These are phyloP conservation scores for Otolemur garnettii DNA, from an alignment of 2,113 vertebrate species.

Conservation along the genomic window DNA sequence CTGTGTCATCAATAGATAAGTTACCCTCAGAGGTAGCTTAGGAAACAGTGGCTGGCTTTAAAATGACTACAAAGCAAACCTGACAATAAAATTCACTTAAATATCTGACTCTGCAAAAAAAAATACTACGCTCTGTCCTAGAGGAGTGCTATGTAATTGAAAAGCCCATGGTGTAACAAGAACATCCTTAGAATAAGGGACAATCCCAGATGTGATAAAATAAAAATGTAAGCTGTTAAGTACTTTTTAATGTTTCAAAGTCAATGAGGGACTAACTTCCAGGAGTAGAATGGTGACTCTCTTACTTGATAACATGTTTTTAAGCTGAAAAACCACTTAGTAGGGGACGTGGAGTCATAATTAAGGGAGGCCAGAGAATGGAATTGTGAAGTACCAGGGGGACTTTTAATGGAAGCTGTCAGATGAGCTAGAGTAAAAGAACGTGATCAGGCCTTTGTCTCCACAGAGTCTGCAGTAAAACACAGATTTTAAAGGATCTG, in stretches of 20 bases:
- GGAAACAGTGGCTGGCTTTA: slow-evolving; percentile 69
- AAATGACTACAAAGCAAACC: slow-evolving; percentile 71
- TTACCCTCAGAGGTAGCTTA: slow-evolving; percentile 70
- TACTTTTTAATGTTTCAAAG: slow-evolving; percentile 72
- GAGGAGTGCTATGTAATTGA: slow-evolving; percentile 66
- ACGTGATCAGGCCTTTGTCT: not conserved
- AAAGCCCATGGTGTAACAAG: slow-evolving; percentile 56
- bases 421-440: not conserved
- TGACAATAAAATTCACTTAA: slow-evolving; percentile 79
- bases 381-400: not conserved
- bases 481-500: not conserved
- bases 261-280: slow-evolving; percentile 54
- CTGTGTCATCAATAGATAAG: slow-evolving; percentile 73
- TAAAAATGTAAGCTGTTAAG: slow-evolving; percentile 67
- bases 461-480: not conserved
- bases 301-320: not conserved
- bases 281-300: not conserved
- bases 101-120: slow-evolving; percentile 80
- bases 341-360: not conserved
- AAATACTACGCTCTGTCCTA: slow-evolving; percentile 55
- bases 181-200: slow-evolving; percentile 54
- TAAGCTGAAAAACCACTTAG: not conserved
- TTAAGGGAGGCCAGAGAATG: not conserved
- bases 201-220: slow-evolving; percentile 56
- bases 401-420: slow-evolving; percentile 2